These are phyloP conservation scores for Lethenteron camtschaticum DNA, from an alignment of 2,113 vertebrate species.

Conservation along the genomic window DNA sequence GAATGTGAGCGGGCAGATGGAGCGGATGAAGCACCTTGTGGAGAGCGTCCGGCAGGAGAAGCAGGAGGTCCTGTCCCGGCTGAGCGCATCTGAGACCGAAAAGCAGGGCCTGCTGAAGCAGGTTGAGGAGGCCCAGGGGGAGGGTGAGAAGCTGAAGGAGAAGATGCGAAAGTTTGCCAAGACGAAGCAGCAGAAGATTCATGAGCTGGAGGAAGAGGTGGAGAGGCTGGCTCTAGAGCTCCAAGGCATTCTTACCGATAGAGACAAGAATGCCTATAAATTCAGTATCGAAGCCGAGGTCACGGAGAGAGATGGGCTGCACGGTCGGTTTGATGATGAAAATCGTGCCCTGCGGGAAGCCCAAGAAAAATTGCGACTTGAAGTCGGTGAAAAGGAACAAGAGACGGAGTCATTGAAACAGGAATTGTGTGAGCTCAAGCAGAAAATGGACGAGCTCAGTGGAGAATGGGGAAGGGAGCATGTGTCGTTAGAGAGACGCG, in stretches of 20 bases:
- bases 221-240: constrained; percentile 30
- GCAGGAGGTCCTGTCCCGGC: constrained; percentile 37
- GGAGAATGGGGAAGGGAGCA: too few relatives aligned
- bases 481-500: too few relatives aligned
- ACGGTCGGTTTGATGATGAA: too few relatives aligned
- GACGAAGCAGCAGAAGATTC: constrained; percentile 79
- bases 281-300: too few relatives aligned
- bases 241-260: too few relatives aligned
- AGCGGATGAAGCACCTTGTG: constrained; percentile 48
- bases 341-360: too few relatives aligned
- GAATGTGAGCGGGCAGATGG: constrained; percentile 63
- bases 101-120: constrained; percentile 38
- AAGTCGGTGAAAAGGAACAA: constrained; percentile 14
- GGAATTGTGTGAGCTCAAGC: constrained; percentile 20
- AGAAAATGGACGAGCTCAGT: constrained; percentile 15
- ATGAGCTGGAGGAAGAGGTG: constrained; percentile 78
- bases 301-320: too few relatives aligned
- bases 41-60: constrained; percentile 59
- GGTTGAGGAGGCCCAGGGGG: constrained; percentile 38
- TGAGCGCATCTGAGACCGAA: constrained; percentile 29
- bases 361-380: too few relatives aligned
- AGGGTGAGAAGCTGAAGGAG: constrained; percentile 58
- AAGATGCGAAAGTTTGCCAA: constrained; percentile 94
- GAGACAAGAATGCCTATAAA: too few relatives aligned
- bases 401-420: constrained; percentile 24